A percentile compares a stretch with the other conserved stretches of the same genome.
Conservation (phyloP, 2,888 invertebrate species). For the Boloria euphrosyne region DNA sequence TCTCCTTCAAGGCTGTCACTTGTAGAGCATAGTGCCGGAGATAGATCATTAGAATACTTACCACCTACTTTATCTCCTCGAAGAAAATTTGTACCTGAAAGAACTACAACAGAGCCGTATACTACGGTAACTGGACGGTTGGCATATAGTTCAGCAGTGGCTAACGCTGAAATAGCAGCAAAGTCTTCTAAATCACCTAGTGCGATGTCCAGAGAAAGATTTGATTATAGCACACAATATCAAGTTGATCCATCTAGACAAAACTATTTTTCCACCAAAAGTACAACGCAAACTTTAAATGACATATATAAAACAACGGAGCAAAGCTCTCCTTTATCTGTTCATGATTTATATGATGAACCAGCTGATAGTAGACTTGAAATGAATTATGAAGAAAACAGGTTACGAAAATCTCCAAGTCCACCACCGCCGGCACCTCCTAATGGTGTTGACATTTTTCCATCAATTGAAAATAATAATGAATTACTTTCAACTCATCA, state of each 20-base stretch:
- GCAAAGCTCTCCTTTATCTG: constrained; percentile 84
- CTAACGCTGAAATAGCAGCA: constrained; percentile 84
- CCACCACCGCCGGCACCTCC: constrained; percentile 92
- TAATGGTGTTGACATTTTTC: constrained; percentile 81
- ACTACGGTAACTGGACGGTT: constrained; percentile 85
- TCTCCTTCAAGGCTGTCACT: constrained; percentile 85
- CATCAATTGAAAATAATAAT: constrained; percentile 68
- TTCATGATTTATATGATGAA: constrained; percentile 85
- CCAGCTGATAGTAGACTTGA: constrained; percentile 70
- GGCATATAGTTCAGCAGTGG: constrained; percentile 85
- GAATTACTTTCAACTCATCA: constrained; percentile 54
- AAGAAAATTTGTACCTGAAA: constrained; percentile 80
- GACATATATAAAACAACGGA: constrained; percentile 78
- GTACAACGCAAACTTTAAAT: constrained; percentile 70
- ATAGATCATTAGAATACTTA: constrained; percentile 85
- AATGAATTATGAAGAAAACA: constrained; percentile 75
- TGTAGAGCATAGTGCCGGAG: constrained; percentile 83
- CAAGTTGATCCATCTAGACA: constrained; percentile 70
- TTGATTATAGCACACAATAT: constrained; percentile 81
- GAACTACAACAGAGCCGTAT: constrained; percentile 83
- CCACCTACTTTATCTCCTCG: constrained; percentile 82
- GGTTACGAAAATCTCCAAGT: constrained; percentile 83
- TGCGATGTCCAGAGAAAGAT: constrained; percentile 81
- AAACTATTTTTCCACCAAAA: constrained; percentile 67
- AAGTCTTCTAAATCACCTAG: constrained; percentile 77